Evolutionary conservation across 2,113 vertebrate species (phyloP).

Genomic region (Gadus chalcogrammus): DNA sequence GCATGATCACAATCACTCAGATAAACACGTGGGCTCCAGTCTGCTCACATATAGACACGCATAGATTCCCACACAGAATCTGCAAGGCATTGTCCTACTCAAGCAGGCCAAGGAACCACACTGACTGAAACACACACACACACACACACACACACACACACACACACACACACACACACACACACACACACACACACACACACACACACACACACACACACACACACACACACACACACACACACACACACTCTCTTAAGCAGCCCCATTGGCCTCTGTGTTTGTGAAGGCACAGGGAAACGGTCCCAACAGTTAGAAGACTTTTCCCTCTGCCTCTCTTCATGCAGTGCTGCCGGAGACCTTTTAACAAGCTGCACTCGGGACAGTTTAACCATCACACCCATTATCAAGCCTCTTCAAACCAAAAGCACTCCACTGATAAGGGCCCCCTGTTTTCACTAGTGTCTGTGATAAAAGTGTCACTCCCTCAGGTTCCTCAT

Average conservation of each 20-base stretch:
- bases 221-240: too few relatives aligned
- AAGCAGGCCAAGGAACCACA: too few relatives aligned
- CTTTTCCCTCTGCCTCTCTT: neutral
- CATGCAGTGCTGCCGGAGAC: too few relatives aligned
- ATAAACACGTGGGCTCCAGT: neutral
- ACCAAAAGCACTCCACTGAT: slow-evolving; percentile 1
- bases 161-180: too few relatives aligned
- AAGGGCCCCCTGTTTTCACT: too few relatives aligned
- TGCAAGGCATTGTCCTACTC: neutral
- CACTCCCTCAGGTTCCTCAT: neutral
- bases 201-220: too few relatives aligned
- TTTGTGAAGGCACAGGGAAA: neutral
- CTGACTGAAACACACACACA: too few relatives aligned
- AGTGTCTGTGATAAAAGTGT: too few relatives aligned
- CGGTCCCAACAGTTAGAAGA: neutral
- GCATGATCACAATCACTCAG: neutral
- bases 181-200: too few relatives aligned
- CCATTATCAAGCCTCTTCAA: slow-evolving; percentile 8
- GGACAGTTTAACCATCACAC: slow-evolving; percentile 43
- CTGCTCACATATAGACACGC: neutral
- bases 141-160: too few relatives aligned
- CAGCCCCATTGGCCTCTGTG: too few relatives aligned
- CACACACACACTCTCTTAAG: too few relatives aligned
- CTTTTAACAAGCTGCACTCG: slow-evolving; percentile 32
- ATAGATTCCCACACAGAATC: neutral